Evolutionary conservation across 2,113 vertebrate genomes (phyloP).

Genomic region (Festucalex cinctus): DNA sequence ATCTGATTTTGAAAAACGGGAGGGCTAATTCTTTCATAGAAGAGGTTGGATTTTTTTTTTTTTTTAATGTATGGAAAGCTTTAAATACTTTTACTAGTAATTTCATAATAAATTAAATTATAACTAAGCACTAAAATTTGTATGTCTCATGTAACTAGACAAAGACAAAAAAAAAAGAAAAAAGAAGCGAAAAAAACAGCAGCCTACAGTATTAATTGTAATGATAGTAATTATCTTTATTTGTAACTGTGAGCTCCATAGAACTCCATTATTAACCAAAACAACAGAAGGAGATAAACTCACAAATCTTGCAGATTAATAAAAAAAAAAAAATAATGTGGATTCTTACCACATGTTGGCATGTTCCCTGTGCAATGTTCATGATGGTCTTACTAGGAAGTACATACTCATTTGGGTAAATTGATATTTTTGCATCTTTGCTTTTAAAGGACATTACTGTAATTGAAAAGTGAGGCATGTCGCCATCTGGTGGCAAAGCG

Average conservation of each 20-base stretch:
- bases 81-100: no score
- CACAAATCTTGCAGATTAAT: no score
- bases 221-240: not conserved
- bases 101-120: no score
- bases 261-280: not conserved
- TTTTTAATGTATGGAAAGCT: no score
- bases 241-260: not conserved
- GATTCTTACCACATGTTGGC: no score
- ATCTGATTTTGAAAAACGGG: not conserved
- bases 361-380: not conserved
- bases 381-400: not conserved
- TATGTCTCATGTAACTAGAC: not conserved
- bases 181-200: no score
- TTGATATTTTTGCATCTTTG: not conserved
- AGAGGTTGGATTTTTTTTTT: not conserved
- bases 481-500: constrained; percentile 54
- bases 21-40: not conserved
- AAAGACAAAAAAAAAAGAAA: not conserved
- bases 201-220: not conserved
- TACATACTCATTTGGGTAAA: not conserved
- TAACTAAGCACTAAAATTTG: not conserved
- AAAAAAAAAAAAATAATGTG: no score
- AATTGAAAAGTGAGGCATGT: constrained; percentile 32
- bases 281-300: not conserved
- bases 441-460: not conserved